phyloP scores from a whole-genome alignment of 1,140 invertebrate species.

The Centruroides vittatus region DNA sequence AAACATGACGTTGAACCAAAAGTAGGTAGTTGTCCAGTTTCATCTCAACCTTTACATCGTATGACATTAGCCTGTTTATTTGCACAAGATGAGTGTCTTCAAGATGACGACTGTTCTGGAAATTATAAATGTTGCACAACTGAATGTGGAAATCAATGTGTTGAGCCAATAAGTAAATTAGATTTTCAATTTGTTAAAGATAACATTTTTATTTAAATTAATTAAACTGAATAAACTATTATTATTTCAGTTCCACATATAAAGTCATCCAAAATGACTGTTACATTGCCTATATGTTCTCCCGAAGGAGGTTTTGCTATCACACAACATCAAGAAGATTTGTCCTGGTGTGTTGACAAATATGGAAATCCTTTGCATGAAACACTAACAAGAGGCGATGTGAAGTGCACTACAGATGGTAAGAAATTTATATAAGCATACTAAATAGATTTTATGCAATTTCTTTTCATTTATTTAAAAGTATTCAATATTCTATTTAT shows the following conservation, averaged over 20 bases:
- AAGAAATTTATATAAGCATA: background rate
- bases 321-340: slow-evolving; percentile 25
- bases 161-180: background rate
- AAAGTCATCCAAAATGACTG: too few species aligned
- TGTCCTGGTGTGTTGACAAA: slow-evolving; percentile 28
- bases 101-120: slow-evolving; percentile 19
- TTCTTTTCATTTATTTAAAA: too few species aligned
- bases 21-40: slow-evolving; percentile 14
- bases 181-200: too few species aligned
- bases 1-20: slow-evolving; percentile 4
- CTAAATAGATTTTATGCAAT: too few species aligned
- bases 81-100: slow-evolving; percentile 16
- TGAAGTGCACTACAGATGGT: slow-evolving; percentile 25
- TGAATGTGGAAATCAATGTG: slow-evolving; percentile 19
- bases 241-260: too few species aligned
- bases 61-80: slow-evolving; percentile 6
- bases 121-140: slow-evolving; percentile 19
- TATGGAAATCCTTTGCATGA: slow-evolving; percentile 25
- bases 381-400: slow-evolving; percentile 26
- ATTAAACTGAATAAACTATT: too few species aligned
- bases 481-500: too few species aligned
- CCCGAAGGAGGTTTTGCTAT: slow-evolving; percentile 23
- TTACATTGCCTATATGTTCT: slow-evolving; percentile 20
- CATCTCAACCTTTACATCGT: slow-evolving; percentile 2
- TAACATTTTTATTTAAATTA: too few species aligned